Base-by-base conservation (phyloP, 1,140 invertebrate genomes). In the Laodelphax striatellus region DNA sequence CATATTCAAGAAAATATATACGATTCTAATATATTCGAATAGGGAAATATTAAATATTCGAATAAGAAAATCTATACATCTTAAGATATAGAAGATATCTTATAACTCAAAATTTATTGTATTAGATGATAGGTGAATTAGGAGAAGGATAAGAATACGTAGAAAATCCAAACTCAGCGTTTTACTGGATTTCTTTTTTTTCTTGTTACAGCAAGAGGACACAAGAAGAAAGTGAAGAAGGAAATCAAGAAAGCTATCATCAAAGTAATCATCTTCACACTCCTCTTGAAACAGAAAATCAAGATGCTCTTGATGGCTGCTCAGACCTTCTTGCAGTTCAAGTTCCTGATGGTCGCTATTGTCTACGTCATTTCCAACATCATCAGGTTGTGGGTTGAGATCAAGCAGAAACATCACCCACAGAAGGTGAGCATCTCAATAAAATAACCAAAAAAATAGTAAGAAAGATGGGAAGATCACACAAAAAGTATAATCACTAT, bases 141-240 rank as follows among this genome's bases (percentile, higher is more conserved):
- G 24, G 24, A 28, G 6, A 6, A 28, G 24, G 24, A 28, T 28
- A 28, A 28, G 24, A 28, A 28, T 6, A 4, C 24, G 2, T 28
- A 2, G 24, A 28, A n/a, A n/a, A 38, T 13, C 10, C 11, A 38
- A 38, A 38, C 10, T 38, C 34, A 38, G 34, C 34, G 1, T 13
- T 38, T 38, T 38, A 38, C 34, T 11, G 34, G 11, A 13, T 38
- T 38, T 10, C 13, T 57, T 62, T 42, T 55, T 54, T 42, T 55
- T 54, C 0, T 53, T 64, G 52, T 57, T 53, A 11, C 56, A 66
- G 65, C 56, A 11, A 43, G 68, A 53, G 65, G 65, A 17, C 67
- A 68, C 61, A 68, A 68, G 57, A 70, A 70, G 66, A 68, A 68
- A 58, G 66, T 68, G 24, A 65, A 64, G 28, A 69, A 67, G 55